phyloP scores from a whole-genome alignment of 2,113 vertebrate genomes.

The Benitochromis conjunctus region DNA sequence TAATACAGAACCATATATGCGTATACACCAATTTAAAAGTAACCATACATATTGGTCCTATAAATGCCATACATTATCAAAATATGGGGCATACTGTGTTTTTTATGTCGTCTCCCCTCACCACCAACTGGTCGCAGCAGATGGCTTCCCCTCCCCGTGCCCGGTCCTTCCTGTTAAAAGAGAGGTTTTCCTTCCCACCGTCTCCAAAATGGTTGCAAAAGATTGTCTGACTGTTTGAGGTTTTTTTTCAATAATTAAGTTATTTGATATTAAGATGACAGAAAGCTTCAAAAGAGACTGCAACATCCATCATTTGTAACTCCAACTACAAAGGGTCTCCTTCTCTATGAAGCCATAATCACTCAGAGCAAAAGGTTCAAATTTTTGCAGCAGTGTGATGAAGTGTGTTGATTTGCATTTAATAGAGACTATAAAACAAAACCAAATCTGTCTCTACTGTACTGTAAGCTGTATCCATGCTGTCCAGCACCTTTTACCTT shows the following conservation, averaged over 20 bases:
- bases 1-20: neutral
- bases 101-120: neutral
- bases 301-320: neutral
- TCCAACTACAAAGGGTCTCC: neutral
- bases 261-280: neutral
- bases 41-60: neutral
- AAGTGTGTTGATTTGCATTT: neutral
- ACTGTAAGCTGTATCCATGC: neutral
- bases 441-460: neutral
- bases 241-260: rapidly evolving
- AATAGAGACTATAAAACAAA: neutral
- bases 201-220: neutral
- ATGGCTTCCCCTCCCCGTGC: neutral
- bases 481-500: neutral
- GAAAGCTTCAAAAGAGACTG: neutral
- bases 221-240: neutral
- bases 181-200: neutral
- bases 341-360: neutral
- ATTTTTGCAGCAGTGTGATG: neutral
- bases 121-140: neutral
- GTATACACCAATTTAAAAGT: neutral
- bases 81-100: neutral
- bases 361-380: neutral
- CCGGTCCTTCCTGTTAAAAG: neutral
- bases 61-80: neutral